These are phyloP conservation scores for Didymodactylos carnosus DNA, from an alignment of 2,888 invertebrate species.

Conservation along the genomic window DNA sequence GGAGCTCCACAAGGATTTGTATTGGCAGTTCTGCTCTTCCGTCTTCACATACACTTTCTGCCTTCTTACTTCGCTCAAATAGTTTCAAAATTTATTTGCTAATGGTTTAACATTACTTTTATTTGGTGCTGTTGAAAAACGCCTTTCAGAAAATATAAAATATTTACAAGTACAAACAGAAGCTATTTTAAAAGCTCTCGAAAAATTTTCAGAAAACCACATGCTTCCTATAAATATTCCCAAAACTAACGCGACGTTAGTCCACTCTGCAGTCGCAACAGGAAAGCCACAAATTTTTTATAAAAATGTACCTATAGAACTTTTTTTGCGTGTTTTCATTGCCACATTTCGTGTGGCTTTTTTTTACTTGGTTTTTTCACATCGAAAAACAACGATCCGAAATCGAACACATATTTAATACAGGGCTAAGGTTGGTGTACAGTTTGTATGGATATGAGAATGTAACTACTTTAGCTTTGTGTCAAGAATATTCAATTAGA, in stretches of 20 bases:
- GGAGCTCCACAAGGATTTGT: background rate
- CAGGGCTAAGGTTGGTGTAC: background rate
- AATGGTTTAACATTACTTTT: background rate
- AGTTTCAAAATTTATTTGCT: background rate
- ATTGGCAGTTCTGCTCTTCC: background rate
- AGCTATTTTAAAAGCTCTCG: background rate
- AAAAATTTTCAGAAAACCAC: background rate
- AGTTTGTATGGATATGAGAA: background rate
- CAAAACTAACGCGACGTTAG: background rate
- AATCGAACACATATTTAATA: background rate
- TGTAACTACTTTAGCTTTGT: background rate
- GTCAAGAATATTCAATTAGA: background rate
- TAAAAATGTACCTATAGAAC: background rate
- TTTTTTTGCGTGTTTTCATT: background rate
- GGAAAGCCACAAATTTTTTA: background rate
- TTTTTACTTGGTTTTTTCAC: background rate
- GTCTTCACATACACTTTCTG: background rate
- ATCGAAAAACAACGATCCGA: background rate
- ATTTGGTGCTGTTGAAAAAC: background rate
- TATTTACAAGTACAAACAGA: background rate
- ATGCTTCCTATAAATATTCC: background rate
- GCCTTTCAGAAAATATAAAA: background rate
- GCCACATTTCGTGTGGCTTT: background rate
- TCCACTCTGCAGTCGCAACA: background rate
- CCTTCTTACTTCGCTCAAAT: background rate